Conservation (phyloP, 2,888 invertebrate genomes). For the Abscondita cerata region DNA sequence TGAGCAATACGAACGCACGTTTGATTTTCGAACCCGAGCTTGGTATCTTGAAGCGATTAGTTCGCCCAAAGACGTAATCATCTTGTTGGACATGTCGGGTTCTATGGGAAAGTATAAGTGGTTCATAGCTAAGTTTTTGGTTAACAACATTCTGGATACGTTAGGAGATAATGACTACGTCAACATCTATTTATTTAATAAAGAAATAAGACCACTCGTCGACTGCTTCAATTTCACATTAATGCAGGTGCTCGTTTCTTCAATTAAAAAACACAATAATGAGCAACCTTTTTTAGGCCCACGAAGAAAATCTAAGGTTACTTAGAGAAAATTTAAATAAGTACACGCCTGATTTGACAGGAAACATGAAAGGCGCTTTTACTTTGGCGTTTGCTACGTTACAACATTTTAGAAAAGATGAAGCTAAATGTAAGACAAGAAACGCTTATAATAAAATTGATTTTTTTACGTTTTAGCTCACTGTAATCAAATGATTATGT, state of each 20-base stretch:
- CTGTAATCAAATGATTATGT: slow-evolving; percentile 96
- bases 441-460: no score
- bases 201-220: slow-evolving; percentile 79
- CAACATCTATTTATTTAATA: slow-evolving; percentile 92
- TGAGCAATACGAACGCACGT: slow-evolving; percentile 68
- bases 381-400: slow-evolving; percentile 88
- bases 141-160: slow-evolving; percentile 90
- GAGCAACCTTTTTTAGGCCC: slow-evolving; percentile 51
- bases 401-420: slow-evolving; percentile 45
- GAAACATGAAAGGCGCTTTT: slow-evolving; percentile 51
- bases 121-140: slow-evolving; percentile 86
- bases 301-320: slow-evolving; percentile 56
- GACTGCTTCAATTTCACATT: slow-evolving; percentile 83
- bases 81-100: slow-evolving; percentile 71
- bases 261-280: neutral
- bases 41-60: slow-evolving; percentile 99
- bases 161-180: slow-evolving; percentile 98
- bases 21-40: slow-evolving; percentile 90
- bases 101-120: slow-evolving; percentile 71
- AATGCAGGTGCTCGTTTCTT: slow-evolving; percentile 65
- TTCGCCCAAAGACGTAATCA: slow-evolving; percentile 91
- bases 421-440: slow-evolving; percentile 31
- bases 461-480: slow-evolving; percentile 47
- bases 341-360: slow-evolving; percentile 46
- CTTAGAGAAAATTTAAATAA: slow-evolving; percentile 53